Evolutionary conservation across 92 coral and sea anemone genomes (phyloP).

Genomic region (Muricea muricata): DNA sequence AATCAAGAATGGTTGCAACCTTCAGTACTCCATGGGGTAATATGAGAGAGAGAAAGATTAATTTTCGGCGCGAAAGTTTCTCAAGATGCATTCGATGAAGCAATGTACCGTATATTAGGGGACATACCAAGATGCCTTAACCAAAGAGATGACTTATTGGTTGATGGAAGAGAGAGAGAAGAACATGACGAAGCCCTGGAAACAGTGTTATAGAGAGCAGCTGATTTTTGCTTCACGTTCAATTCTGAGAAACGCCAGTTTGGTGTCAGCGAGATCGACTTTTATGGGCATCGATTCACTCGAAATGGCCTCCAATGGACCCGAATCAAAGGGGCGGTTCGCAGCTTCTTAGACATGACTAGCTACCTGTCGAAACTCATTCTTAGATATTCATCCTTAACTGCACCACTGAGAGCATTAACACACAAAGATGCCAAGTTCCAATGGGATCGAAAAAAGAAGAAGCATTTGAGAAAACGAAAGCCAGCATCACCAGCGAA

Average conservation of each 20-base stretch:
- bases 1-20: slow-evolving; percentile 60
- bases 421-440: slow-evolving; percentile 51
- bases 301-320: slow-evolving; percentile 50
- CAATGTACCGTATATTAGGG: slow-evolving; percentile 52
- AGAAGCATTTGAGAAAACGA: slow-evolving; percentile 52
- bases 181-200: slow-evolving; percentile 50
- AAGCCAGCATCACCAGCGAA: slow-evolving; percentile 58
- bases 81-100: slow-evolving; percentile 76
- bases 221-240: slow-evolving; percentile 66
- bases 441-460: slow-evolving; percentile 45
- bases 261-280: slow-evolving; percentile 57
- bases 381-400: slow-evolving; percentile 65
- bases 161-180: slow-evolving; percentile 44
- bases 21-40: slow-evolving; percentile 66
- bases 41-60: background rate
- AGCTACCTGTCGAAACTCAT: slow-evolving; percentile 67
- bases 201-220: slow-evolving; percentile 48
- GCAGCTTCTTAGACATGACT: slow-evolving; percentile 69
- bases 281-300: slow-evolving; percentile 34
- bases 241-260: slow-evolving; percentile 67
- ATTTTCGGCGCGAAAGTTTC: slow-evolving; percentile 70
- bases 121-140: slow-evolving; percentile 45
- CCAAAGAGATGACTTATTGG: slow-evolving; percentile 65
- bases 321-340: slow-evolving; percentile 59
- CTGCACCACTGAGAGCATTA: slow-evolving; percentile 55